Base-by-base conservation (phyloP, 2,797 vertebrate species). In the Aeoliscus strigatus region DNA sequence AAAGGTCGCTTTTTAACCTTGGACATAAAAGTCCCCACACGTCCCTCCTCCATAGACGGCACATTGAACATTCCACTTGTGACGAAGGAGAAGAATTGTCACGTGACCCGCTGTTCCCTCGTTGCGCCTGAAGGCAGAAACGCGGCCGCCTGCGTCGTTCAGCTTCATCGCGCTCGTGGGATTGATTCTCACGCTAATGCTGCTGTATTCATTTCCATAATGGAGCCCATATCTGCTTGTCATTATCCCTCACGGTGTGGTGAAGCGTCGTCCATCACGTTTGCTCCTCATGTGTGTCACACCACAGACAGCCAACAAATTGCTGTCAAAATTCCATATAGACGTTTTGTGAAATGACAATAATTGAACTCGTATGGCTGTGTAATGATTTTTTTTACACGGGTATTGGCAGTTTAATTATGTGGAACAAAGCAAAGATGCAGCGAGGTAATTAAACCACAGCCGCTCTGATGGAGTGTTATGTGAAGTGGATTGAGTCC, bases 321-420 rank as follows among this genome's bases (percentile, higher is more conserved):
- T 40, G n/a, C 28, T 51, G 8, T 1, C 29, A 24, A 32, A 39
- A 51, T 37, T 53, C 23, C 14, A 43, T 42, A 21, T 0, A 0
- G 6, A 8, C 10, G 3, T 39, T 8, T 59, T 60, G 60, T 56
- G 36, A 51, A 72, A 43, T 55, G 28, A 33, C 25, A 35, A 36
- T 29, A 63, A 46, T 25, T 25, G 24, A 25, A 3, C 8, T 8
- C 8, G 43, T 17, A 25, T 63, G 42, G 27, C 12, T 21, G 32
- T 27, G 30, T 40, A 51, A 52, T 16, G 30, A 33, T 12, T 11
- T 33, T 65, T 59, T 48, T 64, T 26, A 26, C 42, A 6, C 17
- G 18, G 33, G 27, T 14, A 59, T 50, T 74, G 66, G 37, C 58
- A 59, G 47, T 63, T 75, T 65, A 75, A 75, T 84, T 73, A 70